Conservation (phyloP, 2,797 vertebrate species). For the Danio tinwini region DNA sequence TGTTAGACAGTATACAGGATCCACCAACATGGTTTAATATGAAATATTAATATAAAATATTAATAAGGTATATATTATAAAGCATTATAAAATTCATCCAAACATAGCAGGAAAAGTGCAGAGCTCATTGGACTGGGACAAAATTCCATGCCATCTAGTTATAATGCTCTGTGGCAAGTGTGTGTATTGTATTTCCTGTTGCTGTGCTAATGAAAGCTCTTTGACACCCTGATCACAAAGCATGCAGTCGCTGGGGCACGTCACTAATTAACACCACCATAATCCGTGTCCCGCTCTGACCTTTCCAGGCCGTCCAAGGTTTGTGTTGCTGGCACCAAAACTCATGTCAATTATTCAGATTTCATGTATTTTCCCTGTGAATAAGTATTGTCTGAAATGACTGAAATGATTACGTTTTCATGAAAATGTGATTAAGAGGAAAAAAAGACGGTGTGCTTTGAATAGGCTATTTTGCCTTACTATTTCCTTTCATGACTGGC, state of each 20-base stretch:
- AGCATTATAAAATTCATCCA: background rate
- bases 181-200: slow-evolving; percentile 50
- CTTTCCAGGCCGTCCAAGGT: slow-evolving; percentile 30
- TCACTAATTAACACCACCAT: slow-evolving; percentile 54
- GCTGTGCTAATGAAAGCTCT: slow-evolving; percentile 51
- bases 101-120: background rate
- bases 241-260: slow-evolving; percentile 36
- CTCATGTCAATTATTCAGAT: slow-evolving; percentile 36
- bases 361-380: background rate
- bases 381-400: slow-evolving; percentile 31
- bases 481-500: slow-evolving; percentile 1
- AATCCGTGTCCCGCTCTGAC: slow-evolving; percentile 47
- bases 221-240: slow-evolving; percentile 53
- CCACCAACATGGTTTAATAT: background rate
- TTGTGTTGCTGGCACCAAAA: slow-evolving; percentile 28
- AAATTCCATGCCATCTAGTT: background rate
- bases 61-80: background rate
- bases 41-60: no score
- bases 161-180: background rate
- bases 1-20: background rate
- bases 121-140: background rate
- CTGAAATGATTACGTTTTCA: slow-evolving; percentile 29
- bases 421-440: slow-evolving; percentile 17
- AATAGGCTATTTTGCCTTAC: background rate
- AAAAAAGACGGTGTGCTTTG: slow-evolving; percentile 27